A percentile compares a stretch with the other conserved stretches of the same genome.
These are phyloP conservation scores for Cardinalis cardinalis DNA, from an alignment of 2,113 vertebrate species.

Conservation along the genomic window DNA sequence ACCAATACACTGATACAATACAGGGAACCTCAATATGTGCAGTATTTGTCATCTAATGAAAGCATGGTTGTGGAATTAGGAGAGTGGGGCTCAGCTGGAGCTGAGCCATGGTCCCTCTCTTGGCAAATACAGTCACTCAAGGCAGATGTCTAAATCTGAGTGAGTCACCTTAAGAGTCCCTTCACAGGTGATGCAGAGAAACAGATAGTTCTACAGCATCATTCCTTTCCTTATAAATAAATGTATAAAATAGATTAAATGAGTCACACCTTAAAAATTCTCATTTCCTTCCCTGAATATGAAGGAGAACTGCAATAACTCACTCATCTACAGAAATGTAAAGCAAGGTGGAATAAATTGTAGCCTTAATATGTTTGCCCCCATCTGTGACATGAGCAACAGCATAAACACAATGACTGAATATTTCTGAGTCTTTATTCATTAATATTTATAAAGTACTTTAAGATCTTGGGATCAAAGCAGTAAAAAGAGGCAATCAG, in stretches of 20 bases:
- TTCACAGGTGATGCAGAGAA: neutral
- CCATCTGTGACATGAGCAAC: conserved; percentile 36
- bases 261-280: conserved; percentile 54
- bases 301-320: conserved; percentile 47
- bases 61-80: neutral
- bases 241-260: conserved; percentile 62
- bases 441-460: conserved; percentile 64
- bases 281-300: conserved; percentile 36
- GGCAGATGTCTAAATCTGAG: neutral
- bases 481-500: conserved; percentile 55
- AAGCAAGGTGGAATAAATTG: conserved; percentile 48
- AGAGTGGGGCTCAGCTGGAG: neutral
- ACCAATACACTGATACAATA: neutral
- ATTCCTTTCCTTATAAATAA: conserved; percentile 59
- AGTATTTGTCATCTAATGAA: neutral
- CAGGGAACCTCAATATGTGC: neutral
- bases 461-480: conserved; percentile 58
- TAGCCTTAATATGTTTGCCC: conserved; percentile 45
- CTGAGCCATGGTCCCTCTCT: neutral
- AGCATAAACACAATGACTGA: conserved; percentile 50
- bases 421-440: conserved; percentile 52
- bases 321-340: conserved; percentile 47
- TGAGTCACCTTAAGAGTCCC: neutral
- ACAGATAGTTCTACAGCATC: neutral
- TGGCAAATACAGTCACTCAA: neutral